These are phyloP conservation scores for Emmelina monodactyla DNA, from an alignment of 2,888 invertebrate genomes.

Conservation along the genomic window DNA sequence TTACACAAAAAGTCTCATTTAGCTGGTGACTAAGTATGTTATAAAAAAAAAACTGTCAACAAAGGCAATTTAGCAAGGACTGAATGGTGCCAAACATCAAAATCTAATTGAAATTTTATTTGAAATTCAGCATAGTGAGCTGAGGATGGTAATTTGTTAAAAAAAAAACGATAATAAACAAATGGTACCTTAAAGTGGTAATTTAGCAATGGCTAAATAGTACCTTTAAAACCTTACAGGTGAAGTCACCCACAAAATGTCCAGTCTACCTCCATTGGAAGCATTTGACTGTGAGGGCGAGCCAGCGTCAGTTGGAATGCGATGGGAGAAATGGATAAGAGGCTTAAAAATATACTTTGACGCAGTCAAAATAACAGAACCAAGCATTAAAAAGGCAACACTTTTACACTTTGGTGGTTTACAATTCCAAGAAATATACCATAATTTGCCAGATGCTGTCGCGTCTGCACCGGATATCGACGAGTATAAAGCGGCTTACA, in stretches of 20 bases:
- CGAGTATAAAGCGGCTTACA: conserved; percentile 6
- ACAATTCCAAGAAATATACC: conserved; percentile 11
- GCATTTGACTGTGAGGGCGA: conserved; percentile 12
- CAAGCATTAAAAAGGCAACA: conserved; percentile 4
- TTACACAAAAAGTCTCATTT: too few relatives aligned
- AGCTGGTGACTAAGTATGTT: too few relatives aligned
- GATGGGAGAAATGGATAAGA: conserved; percentile 12
- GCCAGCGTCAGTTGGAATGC: conserved; percentile 6
- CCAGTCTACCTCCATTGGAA: conserved; percentile 7
- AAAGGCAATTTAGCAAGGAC: too few relatives aligned
- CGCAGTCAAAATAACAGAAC: neutral
- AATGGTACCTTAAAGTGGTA: too few relatives aligned
- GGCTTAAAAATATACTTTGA: conserved; percentile 4
- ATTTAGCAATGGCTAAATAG: too few relatives aligned
- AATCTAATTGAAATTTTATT: too few relatives aligned
- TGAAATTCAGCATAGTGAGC: too few relatives aligned
- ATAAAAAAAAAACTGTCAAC: too few relatives aligned
- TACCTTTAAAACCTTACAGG: too few relatives aligned
- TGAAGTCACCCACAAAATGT: conserved; percentile 6
- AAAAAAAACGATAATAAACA: too few relatives aligned
- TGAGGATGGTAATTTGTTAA: too few relatives aligned
- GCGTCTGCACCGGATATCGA: neutral
- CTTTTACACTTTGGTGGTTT: conserved; percentile 9
- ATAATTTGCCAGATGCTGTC: conserved; percentile 9
- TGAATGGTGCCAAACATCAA: too few relatives aligned